Base-by-base conservation (phyloP, 2,888 invertebrate genomes). In the Alcis repandata region DNA sequence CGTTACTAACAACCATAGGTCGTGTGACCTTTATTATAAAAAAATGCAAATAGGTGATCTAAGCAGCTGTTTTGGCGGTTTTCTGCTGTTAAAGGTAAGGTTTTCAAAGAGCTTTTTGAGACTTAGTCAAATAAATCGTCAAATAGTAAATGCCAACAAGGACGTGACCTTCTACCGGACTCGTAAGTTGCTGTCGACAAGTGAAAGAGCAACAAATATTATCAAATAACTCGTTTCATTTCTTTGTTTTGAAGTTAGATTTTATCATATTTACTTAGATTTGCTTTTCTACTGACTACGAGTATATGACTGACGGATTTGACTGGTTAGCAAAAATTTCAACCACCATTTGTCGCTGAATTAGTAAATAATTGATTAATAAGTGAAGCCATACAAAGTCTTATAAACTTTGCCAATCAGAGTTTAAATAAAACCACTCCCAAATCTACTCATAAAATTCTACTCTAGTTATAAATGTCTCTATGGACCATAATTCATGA, bases 121-220 rank as follows among this genome's bases (percentile, higher is more conserved):
- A 51, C n/a, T 36, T 51, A 8, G 13, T 6, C 51, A 36, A 20
- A 36, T 51, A 38, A 51, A 19, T 49, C 17, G 17, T 11, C 4
- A 17, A 51, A 45, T 20, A 51, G 51, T 38, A 51, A 51, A 51
- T 51, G 51, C 9, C 27, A 46, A 15, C 20, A 15, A 36, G 57
- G 57, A 33, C 46, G n/a, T 36, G 57, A 45, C 57, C 57, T 57
- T 43, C 17, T 32, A n/a, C 8, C 9, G 20, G n/a, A 49, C 17
- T 33, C 36, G 20, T 19, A 51, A 41, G 10, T 15, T 9, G 15
- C 19, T 32, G 33, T 33, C 43, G 43, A 41, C 33, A 13, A 51
- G 51, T 51, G 20, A 38, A 38, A 51, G 51, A 36, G 51, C 19
- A 32, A 49, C 17, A 17, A 33, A 11, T 10, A 33, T 33, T 7